phyloP scores from a whole-genome alignment of 1,140 invertebrate genomes.

The Elymnias hypermnestra region DNA sequence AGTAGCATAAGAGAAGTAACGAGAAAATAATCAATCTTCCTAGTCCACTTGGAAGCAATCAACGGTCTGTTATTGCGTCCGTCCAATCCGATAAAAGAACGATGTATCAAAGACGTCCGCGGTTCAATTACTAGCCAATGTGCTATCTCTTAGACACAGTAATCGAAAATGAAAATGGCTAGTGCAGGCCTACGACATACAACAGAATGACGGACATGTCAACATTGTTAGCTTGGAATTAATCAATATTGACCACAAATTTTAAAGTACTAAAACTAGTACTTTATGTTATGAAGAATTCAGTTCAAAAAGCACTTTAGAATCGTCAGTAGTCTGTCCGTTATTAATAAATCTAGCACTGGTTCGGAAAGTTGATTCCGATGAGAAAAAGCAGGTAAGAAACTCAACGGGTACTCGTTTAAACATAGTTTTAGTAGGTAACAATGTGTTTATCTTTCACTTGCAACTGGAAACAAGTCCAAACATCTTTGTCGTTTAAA shows the following conservation, averaged over 20 bases:
- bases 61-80: slow-evolving; percentile 74
- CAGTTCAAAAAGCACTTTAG: too few relatives aligned
- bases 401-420: too few relatives aligned
- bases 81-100: slow-evolving; percentile 74
- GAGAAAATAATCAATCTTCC: slow-evolving; percentile 74
- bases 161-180: slow-evolving; percentile 62
- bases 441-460: too few relatives aligned
- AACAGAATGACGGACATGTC: slow-evolving; percentile 20
- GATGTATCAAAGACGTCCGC: slow-evolving; percentile 76
- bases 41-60: slow-evolving; percentile 73
- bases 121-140: slow-evolving; percentile 72
- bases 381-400: too few relatives aligned
- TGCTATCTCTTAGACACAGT: slow-evolving; percentile 61
- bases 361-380: too few relatives aligned
- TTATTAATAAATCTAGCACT: too few relatives aligned
- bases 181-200: slow-evolving; percentile 29
- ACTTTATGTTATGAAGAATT: background rate
- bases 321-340: too few relatives aligned
- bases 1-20: slow-evolving; percentile 42
- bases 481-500: too few relatives aligned
- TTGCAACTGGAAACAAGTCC: too few relatives aligned
- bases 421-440: too few relatives aligned
- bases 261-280: background rate
- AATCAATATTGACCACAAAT: background rate
- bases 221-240: background rate